Percentiles rank a stretch among this genome's conserved stretches.
phyloP scores from a whole-genome alignment of 2,888 invertebrate genomes.

The Polydrusus tereticollis region DNA sequence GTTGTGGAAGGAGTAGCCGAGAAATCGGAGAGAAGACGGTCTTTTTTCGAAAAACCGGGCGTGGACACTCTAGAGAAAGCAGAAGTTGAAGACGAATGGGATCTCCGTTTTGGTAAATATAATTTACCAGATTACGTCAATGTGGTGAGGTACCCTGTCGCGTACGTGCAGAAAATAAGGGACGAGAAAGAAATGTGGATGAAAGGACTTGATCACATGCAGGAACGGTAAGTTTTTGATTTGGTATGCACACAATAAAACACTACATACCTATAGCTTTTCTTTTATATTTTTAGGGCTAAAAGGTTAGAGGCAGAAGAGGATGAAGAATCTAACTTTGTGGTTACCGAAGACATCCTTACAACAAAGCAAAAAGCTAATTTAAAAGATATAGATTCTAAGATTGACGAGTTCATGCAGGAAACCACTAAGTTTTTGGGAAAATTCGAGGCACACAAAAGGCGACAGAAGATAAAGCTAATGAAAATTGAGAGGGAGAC shows the following conservation, averaged over 20 bases:
- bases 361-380: not conserved
- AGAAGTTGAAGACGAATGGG: not conserved
- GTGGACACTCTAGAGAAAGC: not conserved
- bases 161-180: constrained; percentile 2
- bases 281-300: too few species aligned
- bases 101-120: constrained; percentile 11
- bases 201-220: not conserved
- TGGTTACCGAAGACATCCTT: not conserved
- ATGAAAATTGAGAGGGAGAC: constrained; percentile 2
- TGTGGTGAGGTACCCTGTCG: constrained; percentile 19
- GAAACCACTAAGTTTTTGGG: not conserved
- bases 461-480: not conserved
- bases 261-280: too few species aligned
- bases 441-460: not conserved
- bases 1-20: not conserved
- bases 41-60: constrained; percentile 9
- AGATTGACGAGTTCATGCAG: not conserved
- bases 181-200: constrained; percentile 14
- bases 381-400: not conserved
- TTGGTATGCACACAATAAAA: too few species aligned
- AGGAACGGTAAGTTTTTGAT: constrained; percentile 8
- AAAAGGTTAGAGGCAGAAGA: not conserved
- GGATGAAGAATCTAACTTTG: not conserved
- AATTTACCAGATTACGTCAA: constrained; percentile 26
- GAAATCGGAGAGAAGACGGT: not conserved